Conservation (phyloP, 2,888 invertebrate species). For the Pecten maximus region DNA sequence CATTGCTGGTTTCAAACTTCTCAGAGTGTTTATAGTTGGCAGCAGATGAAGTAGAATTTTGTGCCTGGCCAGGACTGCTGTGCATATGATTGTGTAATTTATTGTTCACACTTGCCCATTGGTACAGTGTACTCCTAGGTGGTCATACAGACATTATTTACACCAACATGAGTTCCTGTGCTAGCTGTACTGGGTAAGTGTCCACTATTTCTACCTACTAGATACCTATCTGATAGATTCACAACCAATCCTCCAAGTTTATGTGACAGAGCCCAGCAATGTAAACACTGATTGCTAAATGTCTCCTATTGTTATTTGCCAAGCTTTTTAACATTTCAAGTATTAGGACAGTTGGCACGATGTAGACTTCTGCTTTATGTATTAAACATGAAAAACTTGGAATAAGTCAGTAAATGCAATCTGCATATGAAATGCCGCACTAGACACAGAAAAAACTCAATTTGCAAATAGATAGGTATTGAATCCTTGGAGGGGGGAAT, state of each 20-base stretch:
- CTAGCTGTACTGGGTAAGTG: neutral
- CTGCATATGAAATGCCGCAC: neutral
- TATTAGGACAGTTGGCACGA: neutral
- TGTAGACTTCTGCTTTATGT: conserved; percentile 13
- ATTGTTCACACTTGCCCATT: neutral
- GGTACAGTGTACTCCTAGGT: neutral
- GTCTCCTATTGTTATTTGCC: neutral
- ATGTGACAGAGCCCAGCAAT: neutral
- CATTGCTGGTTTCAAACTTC: conserved; percentile 27
- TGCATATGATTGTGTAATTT: conserved; percentile 26
- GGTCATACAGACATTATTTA: neutral
- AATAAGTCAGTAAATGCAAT: conserved; percentile 21
- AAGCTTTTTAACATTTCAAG: neutral
- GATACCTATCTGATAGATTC: neutral
- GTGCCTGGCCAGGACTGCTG: neutral
- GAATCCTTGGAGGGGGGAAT: neutral
- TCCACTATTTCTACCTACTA: neutral
- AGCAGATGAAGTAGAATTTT: neutral
- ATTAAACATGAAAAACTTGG: conserved; percentile 24
- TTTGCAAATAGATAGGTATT: conserved; percentile 30
- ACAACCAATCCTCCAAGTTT: neutral
- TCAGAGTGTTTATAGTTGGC: neutral
- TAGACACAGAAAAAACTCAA: neutral
- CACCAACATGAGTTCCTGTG: neutral
- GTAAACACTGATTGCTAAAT: neutral